Base-by-base conservation (phyloP, 2,797 vertebrate species). In the Enteromius fasciolatus region DNA sequence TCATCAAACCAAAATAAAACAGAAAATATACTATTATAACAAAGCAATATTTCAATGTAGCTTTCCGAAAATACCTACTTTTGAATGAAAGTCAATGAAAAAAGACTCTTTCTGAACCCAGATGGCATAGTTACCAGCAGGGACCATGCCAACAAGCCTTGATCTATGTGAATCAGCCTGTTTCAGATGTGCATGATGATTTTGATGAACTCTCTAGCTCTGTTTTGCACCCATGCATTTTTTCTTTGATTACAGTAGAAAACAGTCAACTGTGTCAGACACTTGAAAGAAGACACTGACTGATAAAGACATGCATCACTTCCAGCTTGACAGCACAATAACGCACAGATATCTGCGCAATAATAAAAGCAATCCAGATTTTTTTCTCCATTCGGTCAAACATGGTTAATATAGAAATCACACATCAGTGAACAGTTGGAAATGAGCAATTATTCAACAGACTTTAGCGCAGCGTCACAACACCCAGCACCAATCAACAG, bases 351-450 rank as follows among this genome's bases (percentile, higher is more conserved):
- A 46, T 80, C 10, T 64, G 15, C 3, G 0, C 5, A 15, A 36
- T n/a, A 23, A 78, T 63, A 46, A 44, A 25, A 52, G 10, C 3
- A 1, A 39, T 61, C 20, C 25, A 12, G 3, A 0, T 57, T 69
- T n/a, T 76, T 68, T 33, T 4, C 11, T 9, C 28, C 23, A 75
- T 82, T 66, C 33, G 66, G 23, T 39, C 18, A 59, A 76, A 70
- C 12, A 72, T 18, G 57, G 44, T 73, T 78, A 84, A 87, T 83
- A 76, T 31, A 80, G 76, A 84, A 76, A 64, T 74, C 39, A 57
- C 72, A 50, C 39, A 44, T 74, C 57, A 48, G 23, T 33, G 54
- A 76, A 33, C 46, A 52, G 66, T 70, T 54, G 8, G 48, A 84
- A 75, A 41, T 31, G 36, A 78, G 67, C 70, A 74, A 70, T 69